Base-by-base conservation (phyloP, 2,888 invertebrate species). In the Eupithecia abbreviata region DNA sequence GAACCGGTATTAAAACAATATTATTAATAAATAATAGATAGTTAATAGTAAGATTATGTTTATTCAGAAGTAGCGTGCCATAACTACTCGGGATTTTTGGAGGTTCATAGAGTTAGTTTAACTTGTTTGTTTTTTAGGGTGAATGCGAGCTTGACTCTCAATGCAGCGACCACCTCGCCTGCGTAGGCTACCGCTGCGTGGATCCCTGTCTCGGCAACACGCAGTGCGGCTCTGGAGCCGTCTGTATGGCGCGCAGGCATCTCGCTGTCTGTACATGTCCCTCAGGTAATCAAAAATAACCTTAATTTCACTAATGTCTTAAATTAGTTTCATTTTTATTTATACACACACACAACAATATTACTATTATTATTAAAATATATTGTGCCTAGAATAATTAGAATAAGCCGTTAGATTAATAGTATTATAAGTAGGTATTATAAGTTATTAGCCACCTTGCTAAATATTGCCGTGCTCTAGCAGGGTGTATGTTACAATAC, bases 191-290 rank as follows among this genome's bases (percentile, higher is more conserved):
- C 90, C 95, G 96, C 87, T 97, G 96, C 90, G 96, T 96, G 78
- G 95, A 97, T 91, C 97, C 97, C 0, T 98, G 98, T 86, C 95
- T 96, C 62, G 97, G 97, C 77, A 93, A 94, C 88, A 89, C 92
- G 1, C 97, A 97, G 89, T 98, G 98, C 85, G 98, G 97, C 9
- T 92, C 96, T 0, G 97, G 96, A 30, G 98, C 98, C 62, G 96
- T 96, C 74, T 98, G 98, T 86, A 96, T 96, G 88, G 96, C 97
- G 0, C 95, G 97, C 76, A 95, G 97, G 49, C 98, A 98, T 90
- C 95, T 97, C 72, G 98, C 98, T 5, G 97, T 98, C 62, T 98
- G 98, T 89, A 97, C 97, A 2, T 98, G 98, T 83, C 96, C 97
- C 1, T 92, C 96, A 55, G 98, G 98, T 87, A 90, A 82, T 47